phyloP scores from a whole-genome alignment of 1,140 invertebrate species.

The Drosophila tristis region DNA sequence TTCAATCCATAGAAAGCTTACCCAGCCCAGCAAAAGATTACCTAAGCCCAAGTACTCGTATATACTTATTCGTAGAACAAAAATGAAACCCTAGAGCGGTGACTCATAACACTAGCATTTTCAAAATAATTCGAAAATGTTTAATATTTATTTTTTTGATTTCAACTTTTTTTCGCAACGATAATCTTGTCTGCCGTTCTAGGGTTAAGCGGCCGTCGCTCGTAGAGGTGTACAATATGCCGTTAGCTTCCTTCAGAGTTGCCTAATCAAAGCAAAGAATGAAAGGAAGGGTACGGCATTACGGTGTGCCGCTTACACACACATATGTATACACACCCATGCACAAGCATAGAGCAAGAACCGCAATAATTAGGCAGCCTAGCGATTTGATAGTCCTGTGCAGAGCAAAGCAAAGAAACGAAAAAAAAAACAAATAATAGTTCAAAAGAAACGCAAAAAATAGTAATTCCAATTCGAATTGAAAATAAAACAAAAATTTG shows the following conservation, averaged over 20 bases:
- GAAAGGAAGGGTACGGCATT: too few species aligned
- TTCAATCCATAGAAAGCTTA: conserved; percentile 14
- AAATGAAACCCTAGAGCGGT: too few species aligned
- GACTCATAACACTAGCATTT: too few species aligned
- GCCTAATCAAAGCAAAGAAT: too few species aligned
- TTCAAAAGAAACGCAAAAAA: conserved; percentile 20
- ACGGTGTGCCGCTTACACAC: conserved; percentile 19
- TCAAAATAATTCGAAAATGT: too few species aligned
- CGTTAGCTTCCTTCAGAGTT: too few species aligned
- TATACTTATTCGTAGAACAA: too few species aligned
- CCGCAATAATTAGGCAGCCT: conserved; percentile 49
- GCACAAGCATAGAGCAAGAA: conserved; percentile 42
- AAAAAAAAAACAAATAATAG: not conserved
- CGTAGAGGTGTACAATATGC: too few species aligned
- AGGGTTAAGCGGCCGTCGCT: too few species aligned
- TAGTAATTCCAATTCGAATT: conserved; percentile 39
- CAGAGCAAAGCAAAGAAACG: conserved; percentile 41
- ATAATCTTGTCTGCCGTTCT: too few species aligned
- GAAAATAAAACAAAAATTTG: conserved; percentile 43
- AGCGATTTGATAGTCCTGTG: conserved; percentile 59
- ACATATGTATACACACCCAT: conserved; percentile 26
- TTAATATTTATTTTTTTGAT: too few species aligned
- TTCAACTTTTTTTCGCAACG: too few species aligned
- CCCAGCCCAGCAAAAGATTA: conserved; percentile 4
- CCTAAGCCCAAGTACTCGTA: conserved; percentile 14